A percentile compares a stretch with the other conserved stretches of the same genome.
phyloP scores from a whole-genome alignment of 1,140 invertebrate species.

The Radopholus similis region DNA sequence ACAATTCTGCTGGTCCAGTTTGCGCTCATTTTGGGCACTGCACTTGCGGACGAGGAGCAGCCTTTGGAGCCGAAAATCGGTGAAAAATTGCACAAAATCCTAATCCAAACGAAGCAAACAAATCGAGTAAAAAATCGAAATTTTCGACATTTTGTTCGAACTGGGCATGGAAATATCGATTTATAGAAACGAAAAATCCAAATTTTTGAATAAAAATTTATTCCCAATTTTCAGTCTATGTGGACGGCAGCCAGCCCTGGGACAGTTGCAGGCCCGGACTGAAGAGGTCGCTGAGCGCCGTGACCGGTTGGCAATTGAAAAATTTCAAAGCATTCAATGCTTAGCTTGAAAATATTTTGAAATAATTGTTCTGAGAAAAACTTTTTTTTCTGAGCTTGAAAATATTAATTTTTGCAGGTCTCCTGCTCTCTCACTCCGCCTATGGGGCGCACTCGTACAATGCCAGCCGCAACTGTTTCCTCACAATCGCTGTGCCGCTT shows the following conservation, averaged over 20 bases:
- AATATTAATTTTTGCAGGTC: background rate
- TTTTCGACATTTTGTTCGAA: too few relatives aligned
- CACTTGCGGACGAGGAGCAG: too few relatives aligned
- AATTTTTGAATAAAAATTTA: too few relatives aligned
- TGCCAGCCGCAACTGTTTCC: conserved; percentile 22
- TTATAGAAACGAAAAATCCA: too few relatives aligned
- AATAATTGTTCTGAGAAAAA: background rate
- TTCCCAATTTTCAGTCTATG: conserved; percentile 24
- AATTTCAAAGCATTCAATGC: background rate
- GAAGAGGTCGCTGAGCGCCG: conserved; percentile 21
- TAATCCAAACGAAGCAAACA: too few relatives aligned
- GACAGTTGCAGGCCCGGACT: conserved; percentile 26
- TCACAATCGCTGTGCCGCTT: conserved; percentile 23
- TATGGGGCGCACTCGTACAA: conserved; percentile 28
- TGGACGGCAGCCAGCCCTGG: conserved; percentile 21
- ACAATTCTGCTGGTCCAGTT: too few relatives aligned
- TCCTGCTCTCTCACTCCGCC: conserved; percentile 19
- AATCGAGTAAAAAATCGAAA: too few relatives aligned
- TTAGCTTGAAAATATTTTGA: background rate
- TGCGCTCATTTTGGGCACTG: too few relatives aligned
- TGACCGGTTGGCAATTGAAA: conserved; percentile 11
- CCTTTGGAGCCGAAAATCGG: too few relatives aligned
- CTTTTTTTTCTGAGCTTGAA: background rate
- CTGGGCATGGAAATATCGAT: too few relatives aligned
- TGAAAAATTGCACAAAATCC: too few relatives aligned